Conservation (phyloP, 2,888 invertebrate species). For the Latrodectus elegans region DNA sequence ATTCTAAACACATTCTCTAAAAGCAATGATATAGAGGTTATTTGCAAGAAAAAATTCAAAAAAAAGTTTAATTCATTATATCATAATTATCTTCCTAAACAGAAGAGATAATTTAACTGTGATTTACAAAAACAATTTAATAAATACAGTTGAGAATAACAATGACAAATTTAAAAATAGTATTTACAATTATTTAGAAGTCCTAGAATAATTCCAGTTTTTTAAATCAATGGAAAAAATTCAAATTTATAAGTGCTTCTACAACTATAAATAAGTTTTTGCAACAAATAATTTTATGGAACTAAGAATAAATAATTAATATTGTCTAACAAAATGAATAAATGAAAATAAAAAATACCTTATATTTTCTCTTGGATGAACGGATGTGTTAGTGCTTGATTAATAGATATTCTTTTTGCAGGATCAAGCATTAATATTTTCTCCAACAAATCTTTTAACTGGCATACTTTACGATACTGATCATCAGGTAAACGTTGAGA, state of each 20-base stretch:
- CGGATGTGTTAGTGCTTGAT: constrained; percentile 93
- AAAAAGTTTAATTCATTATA: not conserved
- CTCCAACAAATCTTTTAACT: constrained; percentile 93
- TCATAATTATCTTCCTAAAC: not conserved
- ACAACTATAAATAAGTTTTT: too few species aligned
- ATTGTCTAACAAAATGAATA: too few species aligned
- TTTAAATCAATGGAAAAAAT: too few species aligned
- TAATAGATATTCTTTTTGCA: constrained; percentile 92
- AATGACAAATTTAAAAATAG: too few species aligned
- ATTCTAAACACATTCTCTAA: too few species aligned
- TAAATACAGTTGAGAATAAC: too few species aligned
- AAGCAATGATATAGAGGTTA: not conserved
- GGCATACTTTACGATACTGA: constrained; percentile 91
- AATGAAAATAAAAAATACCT: constrained; percentile 10
- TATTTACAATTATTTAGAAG: too few species aligned
- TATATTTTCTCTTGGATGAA: constrained; percentile 95
- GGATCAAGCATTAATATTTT: constrained; percentile 94
- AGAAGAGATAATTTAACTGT: not conserved
- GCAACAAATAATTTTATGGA: too few species aligned
- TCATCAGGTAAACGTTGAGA: constrained; percentile 90
- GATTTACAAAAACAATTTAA: too few species aligned
- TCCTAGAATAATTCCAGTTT: too few species aligned
- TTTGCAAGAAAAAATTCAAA: not conserved
- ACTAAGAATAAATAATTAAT: too few species aligned
- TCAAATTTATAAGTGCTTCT: too few species aligned